phyloP scores from a whole-genome alignment of 2,797 vertebrate species.

The Pipistrellus pipistrellus region DNA sequence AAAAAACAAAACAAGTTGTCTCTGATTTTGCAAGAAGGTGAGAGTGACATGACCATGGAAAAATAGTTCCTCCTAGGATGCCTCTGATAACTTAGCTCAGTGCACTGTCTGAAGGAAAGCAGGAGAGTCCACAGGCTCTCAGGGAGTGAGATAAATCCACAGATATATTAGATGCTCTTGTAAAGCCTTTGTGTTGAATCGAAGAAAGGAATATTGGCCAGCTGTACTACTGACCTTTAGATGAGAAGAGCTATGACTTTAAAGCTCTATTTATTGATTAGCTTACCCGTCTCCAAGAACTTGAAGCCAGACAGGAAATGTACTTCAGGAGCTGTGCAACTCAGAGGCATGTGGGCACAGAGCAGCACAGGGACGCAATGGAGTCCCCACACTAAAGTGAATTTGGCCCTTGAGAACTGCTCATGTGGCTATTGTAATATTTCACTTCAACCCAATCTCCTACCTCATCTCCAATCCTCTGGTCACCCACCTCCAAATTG shows the following conservation, averaged over 20 bases:
- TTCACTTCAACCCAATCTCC: not conserved
- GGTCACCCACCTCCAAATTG: not conserved
- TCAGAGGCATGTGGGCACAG: not conserved
- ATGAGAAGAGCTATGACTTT: not conserved
- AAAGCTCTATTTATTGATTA: not conserved
- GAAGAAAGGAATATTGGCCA: not conserved
- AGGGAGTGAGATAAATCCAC: not conserved
- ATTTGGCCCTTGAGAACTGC: not conserved
- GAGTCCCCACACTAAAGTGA: not conserved
- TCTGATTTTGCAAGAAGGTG: conserved; percentile 28
- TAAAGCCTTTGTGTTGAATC: conserved; percentile 8
- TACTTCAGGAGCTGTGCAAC: not conserved
- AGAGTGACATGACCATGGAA: conserved; percentile 11
- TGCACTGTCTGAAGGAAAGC: conserved; percentile 13
- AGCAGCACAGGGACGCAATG: fast-evolving
- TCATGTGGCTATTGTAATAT: not conserved
- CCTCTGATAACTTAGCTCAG: conserved; percentile 33
- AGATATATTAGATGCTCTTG: not conserved
- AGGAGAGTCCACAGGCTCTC: not conserved
- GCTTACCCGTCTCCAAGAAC: not conserved
- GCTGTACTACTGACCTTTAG: not conserved
- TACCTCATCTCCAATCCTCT: not conserved
- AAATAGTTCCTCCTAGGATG: conserved; percentile 44
- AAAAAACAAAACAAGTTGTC: not conserved
- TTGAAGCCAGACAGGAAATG: not conserved